Percentiles rank a stretch among this genome's conserved stretches.
Conservation (phyloP, 2,888 invertebrate species). For the Tethea ocularis region DNA sequence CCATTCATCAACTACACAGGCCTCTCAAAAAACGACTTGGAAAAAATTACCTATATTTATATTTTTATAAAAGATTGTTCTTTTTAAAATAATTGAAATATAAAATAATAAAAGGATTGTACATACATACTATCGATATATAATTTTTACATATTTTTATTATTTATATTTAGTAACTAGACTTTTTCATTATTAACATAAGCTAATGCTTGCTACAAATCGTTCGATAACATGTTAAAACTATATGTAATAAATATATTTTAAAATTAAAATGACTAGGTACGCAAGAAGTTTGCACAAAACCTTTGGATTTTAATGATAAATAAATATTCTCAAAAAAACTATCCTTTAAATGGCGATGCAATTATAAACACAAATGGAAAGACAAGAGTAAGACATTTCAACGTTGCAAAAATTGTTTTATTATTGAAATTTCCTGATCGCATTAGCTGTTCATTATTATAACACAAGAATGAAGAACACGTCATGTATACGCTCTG, state of each 20-base stretch:
- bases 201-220: too few species aligned
- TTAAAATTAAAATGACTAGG: too few species aligned
- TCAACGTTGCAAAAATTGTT: slow-evolving; percentile 1
- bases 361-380: neutral
- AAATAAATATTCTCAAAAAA: neutral
- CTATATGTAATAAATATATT: too few species aligned
- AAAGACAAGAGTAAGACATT: slow-evolving; percentile 7
- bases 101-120: too few species aligned
- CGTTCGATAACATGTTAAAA: too few species aligned
- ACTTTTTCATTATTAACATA: too few species aligned
- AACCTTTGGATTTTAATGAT: neutral
- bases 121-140: too few species aligned
- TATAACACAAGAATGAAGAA: neutral
- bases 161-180: too few species aligned
- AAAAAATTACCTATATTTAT: neutral
- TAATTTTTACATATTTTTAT: too few species aligned
- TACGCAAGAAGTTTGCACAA: neutral
- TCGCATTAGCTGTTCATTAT: slow-evolving; percentile 1
- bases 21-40: neutral
- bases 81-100: too few species aligned
- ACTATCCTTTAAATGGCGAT: neutral
- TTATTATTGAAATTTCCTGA: slow-evolving; percentile 7
- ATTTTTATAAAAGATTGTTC: neutral
- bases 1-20: neutral
- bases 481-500: neutral